Conservation (phyloP, 2,888 invertebrate genomes). For the Psylliodes chrysocephalus region DNA sequence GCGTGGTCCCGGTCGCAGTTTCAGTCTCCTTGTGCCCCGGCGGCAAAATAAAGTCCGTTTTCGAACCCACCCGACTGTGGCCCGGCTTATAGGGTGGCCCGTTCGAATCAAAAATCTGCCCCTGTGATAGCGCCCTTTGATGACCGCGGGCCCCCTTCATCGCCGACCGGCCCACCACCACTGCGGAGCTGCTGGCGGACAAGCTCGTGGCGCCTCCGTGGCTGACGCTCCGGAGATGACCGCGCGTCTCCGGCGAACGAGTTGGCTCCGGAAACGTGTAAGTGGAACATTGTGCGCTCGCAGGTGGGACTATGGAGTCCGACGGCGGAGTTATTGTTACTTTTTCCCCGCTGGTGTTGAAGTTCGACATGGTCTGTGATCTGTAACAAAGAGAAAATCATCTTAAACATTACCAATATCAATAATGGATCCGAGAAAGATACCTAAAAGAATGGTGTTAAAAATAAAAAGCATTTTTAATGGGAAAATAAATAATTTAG, state of each 20-base stretch:
- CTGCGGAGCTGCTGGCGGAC: constrained; percentile 59
- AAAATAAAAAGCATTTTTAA: no score
- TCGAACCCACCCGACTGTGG: constrained; percentile 84
- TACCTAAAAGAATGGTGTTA: no score
- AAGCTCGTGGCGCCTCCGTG: constrained; percentile 75
- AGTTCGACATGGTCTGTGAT: constrained; percentile 77
- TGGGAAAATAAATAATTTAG: no score
- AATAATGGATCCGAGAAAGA: no score
- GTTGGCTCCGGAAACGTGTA: constrained; percentile 62
- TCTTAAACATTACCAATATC: no score
- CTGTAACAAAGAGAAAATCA: constrained; percentile 59
- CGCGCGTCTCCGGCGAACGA: constrained; percentile 59
- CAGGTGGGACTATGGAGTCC: constrained; percentile 39
- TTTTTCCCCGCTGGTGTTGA: constrained; percentile 70
- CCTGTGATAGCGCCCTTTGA: constrained; percentile 85
- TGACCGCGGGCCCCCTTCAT: constrained; percentile 71
- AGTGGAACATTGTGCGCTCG: constrained; percentile 57
- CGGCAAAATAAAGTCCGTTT: constrained; percentile 89
- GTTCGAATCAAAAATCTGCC: constrained; percentile 76
- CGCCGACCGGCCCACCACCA: constrained; percentile 69
- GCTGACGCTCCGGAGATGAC: constrained; percentile 85
- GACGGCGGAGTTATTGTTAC: constrained; percentile 50
- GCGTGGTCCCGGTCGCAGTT: constrained; percentile 47
- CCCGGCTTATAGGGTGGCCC: constrained; percentile 65
- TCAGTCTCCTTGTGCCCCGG: constrained; percentile 82